Evolutionary conservation across 2,113 vertebrate genomes (phyloP).

Genomic region (Ctenodactylus gundi): DNA sequence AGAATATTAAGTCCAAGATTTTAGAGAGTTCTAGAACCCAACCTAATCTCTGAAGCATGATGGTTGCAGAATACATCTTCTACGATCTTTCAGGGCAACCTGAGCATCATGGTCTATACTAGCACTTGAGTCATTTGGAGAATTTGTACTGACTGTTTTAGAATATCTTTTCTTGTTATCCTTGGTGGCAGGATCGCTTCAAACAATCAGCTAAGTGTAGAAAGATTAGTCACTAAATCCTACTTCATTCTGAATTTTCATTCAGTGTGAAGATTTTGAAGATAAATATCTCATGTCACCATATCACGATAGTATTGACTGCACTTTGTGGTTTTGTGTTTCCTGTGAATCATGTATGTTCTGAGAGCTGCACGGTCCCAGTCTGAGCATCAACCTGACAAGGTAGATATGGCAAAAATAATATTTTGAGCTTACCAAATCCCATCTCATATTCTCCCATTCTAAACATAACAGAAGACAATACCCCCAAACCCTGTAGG

Average conservation of each 20-base stretch:
- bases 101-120: neutral
- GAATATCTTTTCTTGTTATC: neutral
- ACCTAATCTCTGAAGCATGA: neutral
- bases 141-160: neutral
- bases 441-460: neutral
- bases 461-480: neutral
- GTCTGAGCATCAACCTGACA: neutral
- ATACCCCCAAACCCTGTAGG: neutral
- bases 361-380: neutral
- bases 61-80: neutral
- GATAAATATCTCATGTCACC: neutral
- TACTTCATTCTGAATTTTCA: slow-evolving; percentile 17
- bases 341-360: neutral
- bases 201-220: neutral
- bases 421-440: neutral
- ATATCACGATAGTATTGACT: neutral
- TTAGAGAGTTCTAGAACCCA: neutral
- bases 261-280: neutral
- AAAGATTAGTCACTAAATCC: neutral
- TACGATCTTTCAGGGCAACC: neutral
- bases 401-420: neutral
- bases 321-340: neutral
- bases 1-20: neutral
- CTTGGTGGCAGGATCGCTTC: neutral
- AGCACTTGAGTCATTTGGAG: neutral